Percentiles rank a stretch among this genome's conserved stretches.
These are phyloP conservation scores for Empis stercorea DNA, from an alignment of 2,888 invertebrate genomes.

Conservation along the genomic window DNA sequence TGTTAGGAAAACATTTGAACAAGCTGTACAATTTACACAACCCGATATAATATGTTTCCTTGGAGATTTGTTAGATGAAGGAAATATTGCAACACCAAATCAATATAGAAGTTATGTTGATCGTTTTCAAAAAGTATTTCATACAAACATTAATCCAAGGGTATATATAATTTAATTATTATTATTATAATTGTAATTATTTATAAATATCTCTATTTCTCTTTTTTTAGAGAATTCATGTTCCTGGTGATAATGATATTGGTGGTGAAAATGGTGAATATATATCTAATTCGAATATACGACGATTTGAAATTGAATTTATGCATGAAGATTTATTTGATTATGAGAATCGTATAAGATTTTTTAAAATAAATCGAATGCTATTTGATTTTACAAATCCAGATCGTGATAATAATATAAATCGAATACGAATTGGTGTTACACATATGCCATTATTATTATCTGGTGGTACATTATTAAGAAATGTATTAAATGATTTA, in stretches of 20 bases:
- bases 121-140: slow-evolving; percentile 52
- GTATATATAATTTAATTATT: slow-evolving; percentile 16
- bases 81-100: slow-evolving; percentile 56
- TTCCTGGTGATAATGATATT: slow-evolving; percentile 96
- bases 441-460: slow-evolving; percentile 56
- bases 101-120: slow-evolving; percentile 63
- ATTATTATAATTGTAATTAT: neutral
- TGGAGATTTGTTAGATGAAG: slow-evolving; percentile 93
- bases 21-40: slow-evolving; percentile 53
- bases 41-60: slow-evolving; percentile 82
- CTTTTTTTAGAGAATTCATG: slow-evolving; percentile 57
- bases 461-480: slow-evolving; percentile 34
- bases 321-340: slow-evolving; percentile 51
- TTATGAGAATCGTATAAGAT: slow-evolving; percentile 45
- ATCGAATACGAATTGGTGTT: slow-evolving; percentile 42
- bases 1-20: slow-evolving; percentile 60
- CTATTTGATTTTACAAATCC: slow-evolving; percentile 47
- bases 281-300: slow-evolving; percentile 48
- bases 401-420: slow-evolving; percentile 32
- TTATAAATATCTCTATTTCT: neutral
- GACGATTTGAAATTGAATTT: slow-evolving; percentile 62
- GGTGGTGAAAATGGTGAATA: slow-evolving; percentile 81
- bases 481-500: slow-evolving; percentile 44
- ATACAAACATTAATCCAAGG: slow-evolving; percentile 25
- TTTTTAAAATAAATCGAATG: slow-evolving; percentile 63